Percentiles rank a stretch among this genome's conserved stretches.
phyloP scores from a whole-genome alignment of 2,797 vertebrate genomes.

The Myotis findleyi region DNA sequence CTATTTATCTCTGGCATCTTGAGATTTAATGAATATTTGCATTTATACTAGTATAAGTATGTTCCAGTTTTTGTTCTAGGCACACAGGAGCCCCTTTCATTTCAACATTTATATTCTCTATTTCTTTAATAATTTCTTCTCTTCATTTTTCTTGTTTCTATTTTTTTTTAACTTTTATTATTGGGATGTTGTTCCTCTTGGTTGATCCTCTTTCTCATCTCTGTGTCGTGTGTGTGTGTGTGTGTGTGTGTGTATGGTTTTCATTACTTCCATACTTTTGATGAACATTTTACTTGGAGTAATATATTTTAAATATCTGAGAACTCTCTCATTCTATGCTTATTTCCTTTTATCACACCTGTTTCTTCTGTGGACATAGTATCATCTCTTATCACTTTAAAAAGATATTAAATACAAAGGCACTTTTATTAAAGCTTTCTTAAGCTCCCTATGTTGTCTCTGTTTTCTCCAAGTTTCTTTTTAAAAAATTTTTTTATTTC shows the following conservation, averaged over 20 bases:
- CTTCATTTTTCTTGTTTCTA: background rate
- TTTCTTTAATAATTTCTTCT: background rate
- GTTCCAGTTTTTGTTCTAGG: background rate
- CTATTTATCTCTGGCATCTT: background rate
- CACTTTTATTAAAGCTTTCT: background rate
- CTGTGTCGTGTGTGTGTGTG: background rate
- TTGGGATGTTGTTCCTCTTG: background rate
- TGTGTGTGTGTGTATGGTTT: background rate
- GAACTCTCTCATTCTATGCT: background rate
- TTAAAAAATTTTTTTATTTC: background rate
- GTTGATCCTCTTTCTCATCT: background rate
- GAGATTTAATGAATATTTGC: slow-evolving; percentile 48
- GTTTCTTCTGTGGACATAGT: background rate
- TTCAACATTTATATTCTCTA: background rate
- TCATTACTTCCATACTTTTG: background rate
- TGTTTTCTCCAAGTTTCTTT: background rate
- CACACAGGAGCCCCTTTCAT: background rate
- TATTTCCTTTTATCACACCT: background rate
- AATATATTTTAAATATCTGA: background rate
- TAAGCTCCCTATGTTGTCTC: background rate
- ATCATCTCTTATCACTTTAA: background rate
- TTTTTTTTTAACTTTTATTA: background rate
- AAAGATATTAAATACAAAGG: background rate
- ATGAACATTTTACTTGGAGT: slow-evolving; percentile 5
- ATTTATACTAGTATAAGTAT: background rate